Percentiles rank a stretch among this genome's conserved stretches.
These are phyloP conservation scores for Mizuhopecten yessoensis DNA, from an alignment of 1,140 invertebrate genomes.

Conservation along the genomic window DNA sequence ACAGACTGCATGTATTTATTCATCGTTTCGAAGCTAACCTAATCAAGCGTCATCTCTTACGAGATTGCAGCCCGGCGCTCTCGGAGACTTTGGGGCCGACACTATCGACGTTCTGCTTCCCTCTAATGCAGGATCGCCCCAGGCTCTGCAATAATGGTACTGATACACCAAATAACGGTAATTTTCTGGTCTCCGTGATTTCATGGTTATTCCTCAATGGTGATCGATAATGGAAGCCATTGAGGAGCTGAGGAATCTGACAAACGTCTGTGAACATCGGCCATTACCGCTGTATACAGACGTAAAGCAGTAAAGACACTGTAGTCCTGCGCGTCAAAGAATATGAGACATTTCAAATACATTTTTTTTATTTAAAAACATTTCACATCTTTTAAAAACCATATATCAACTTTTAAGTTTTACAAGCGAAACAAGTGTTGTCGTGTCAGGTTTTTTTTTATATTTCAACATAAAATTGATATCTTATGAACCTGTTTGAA, in stretches of 20 bases:
- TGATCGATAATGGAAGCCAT: not conserved
- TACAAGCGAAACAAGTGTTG: too few species aligned
- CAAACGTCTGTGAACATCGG: not conserved
- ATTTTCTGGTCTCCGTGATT: conserved; percentile 33
- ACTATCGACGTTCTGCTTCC: not conserved
- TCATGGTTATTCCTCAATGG: conserved; percentile 25
- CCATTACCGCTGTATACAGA: not conserved
- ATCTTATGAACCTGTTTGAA: too few species aligned
- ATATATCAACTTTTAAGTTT: too few species aligned
- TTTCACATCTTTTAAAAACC: too few species aligned
- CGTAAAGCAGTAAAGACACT: not conserved
- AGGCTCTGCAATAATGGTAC: conserved; percentile 23
- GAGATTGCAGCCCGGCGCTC: not conserved
- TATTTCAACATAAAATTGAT: too few species aligned
- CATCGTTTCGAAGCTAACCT: conserved; percentile 36
- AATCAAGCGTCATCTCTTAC: not conserved
- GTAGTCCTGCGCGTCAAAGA: not conserved
- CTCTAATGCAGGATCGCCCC: not conserved
- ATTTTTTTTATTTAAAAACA: not conserved
- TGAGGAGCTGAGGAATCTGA: conserved; percentile 16
- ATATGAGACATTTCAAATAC: not conserved
- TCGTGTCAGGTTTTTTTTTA: too few species aligned
- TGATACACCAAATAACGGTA: conserved; percentile 34
- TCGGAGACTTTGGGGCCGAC: not conserved
- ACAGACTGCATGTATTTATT: conserved; percentile 27